Conservation (phyloP, 2,888 invertebrate genomes). For the Danaus chrysippus region DNA sequence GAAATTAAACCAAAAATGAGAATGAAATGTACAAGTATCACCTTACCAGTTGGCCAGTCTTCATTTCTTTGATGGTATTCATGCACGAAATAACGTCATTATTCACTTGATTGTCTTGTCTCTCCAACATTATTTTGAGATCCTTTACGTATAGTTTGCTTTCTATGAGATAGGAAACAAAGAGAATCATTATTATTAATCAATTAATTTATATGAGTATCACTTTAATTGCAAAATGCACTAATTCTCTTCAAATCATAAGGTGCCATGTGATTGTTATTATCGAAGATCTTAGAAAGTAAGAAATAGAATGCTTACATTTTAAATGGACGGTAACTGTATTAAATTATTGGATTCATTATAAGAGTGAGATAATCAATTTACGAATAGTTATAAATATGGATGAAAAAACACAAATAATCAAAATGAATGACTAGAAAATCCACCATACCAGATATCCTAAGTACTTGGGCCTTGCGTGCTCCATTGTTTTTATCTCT, state of each 20-base stretch:
- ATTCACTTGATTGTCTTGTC: constrained; percentile 51
- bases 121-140: constrained; percentile 46
- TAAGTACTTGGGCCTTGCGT: constrained; percentile 48
- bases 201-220: background rate
- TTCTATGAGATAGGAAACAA: constrained; percentile 38
- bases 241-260: background rate
- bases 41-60: constrained; percentile 44
- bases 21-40: background rate
- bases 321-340: no score
- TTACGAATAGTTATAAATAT: no score
- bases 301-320: no score
- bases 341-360: no score
- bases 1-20: constrained; percentile 8
- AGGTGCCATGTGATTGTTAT: no score
- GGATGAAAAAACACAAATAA: background rate
- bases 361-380: no score
- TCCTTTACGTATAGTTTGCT: constrained; percentile 48
- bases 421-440: constrained; percentile 1
- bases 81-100: constrained; percentile 52
- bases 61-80: constrained; percentile 54
- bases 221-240: constrained; percentile 10
- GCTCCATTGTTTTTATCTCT: constrained; percentile 38
- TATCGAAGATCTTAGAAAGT: no score
- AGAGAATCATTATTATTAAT: constrained; percentile 15
- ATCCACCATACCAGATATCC: constrained; percentile 48